Evolutionary conservation across 2,888 invertebrate species (phyloP), one percentile per base, ranked within the genome.

Genomic region (Sarcophaga rosellei): DNA sequence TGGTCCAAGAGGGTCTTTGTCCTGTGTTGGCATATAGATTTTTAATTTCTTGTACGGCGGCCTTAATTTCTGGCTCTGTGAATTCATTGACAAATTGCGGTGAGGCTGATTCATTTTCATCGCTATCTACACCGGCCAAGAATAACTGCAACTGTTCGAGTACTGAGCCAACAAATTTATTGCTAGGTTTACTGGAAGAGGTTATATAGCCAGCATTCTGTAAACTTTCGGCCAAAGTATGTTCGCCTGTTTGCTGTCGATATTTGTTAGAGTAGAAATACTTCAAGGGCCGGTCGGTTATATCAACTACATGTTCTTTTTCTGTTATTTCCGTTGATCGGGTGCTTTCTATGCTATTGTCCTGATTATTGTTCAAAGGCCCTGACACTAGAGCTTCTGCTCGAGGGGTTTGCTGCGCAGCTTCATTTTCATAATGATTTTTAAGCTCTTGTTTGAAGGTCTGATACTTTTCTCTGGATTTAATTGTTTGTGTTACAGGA

Each of bases 181-280:
- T 83, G 2, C 83, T 89, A 15, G 90, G 88, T 20, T 89, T 90
- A 12, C 89, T 88, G 12, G 88, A 90, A 4, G 90, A 90, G 4
- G 89, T 81, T n/a, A 92, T 89, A 44, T 93, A 92, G 0, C 92
- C 93, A 0, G 92, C 91, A 86, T 92, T 91, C 76, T 91, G 91
- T 3, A 93, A 81, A 57, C 92, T 91, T 11, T 92, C 92, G 0
- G 93, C 91, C 53, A 92, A 84, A 0, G 90, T 90, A 4, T 88
- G 90, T 80, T 92, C 93, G 2, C 91, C 91, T 0, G 92, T 90
- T 72, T 90, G 89, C 21, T 92, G 91, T 0, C 92, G 90, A 80
- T 92, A 93, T 80, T 92, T 92, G 59, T 91, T 91, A 2, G 92
- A 92, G 83, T 90, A 93, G 4, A 91, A 89, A 81, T 90, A 92